Conservation (phyloP, 2,113 vertebrate species). For the Sprattus sprattus region DNA sequence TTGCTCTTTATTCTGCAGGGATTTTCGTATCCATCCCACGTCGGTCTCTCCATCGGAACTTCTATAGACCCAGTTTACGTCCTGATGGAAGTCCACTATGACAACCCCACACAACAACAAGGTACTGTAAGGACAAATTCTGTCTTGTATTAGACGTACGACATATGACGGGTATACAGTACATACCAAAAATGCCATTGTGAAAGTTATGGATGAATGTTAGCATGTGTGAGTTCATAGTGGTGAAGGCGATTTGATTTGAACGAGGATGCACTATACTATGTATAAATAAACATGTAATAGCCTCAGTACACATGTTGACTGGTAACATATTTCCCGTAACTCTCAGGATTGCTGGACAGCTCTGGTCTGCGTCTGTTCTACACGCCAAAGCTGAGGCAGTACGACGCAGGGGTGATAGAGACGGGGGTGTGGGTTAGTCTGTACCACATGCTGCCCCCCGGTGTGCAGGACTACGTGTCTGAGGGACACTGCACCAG, state of each 20-base stretch:
- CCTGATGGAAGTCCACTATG: conserved; percentile 84
- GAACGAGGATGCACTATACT: neutral
- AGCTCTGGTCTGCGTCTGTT: conserved; percentile 81
- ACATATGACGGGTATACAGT: no score
- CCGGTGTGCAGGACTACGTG: conserved; percentile 78
- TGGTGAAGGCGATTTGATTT: neutral
- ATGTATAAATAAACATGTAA: no score
- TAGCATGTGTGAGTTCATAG: neutral
- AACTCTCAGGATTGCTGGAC: conserved; percentile 78
- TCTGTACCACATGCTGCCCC: conserved; percentile 86
- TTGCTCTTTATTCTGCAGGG: conserved; percentile 66
- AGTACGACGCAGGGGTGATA: conserved; percentile 82
- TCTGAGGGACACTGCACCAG: conserved; percentile 85
- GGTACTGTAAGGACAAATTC: conserved; percentile 60
- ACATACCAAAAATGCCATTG: no score
- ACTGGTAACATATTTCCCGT: conserved; percentile 16
- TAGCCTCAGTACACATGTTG: neutral
- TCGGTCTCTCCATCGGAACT: conserved; percentile 81
- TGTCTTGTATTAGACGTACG: neutral
- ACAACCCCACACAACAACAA: conserved; percentile 79
- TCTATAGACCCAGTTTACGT: conserved; percentile 76
- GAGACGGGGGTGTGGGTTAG: conserved; percentile 89
- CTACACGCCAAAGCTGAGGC: conserved; percentile 75
- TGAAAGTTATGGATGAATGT: no score
- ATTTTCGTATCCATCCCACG: conserved; percentile 81